Evolutionary conservation across 2,797 vertebrate genomes (phyloP).

Genomic region (Phataginus tricuspis): DNA sequence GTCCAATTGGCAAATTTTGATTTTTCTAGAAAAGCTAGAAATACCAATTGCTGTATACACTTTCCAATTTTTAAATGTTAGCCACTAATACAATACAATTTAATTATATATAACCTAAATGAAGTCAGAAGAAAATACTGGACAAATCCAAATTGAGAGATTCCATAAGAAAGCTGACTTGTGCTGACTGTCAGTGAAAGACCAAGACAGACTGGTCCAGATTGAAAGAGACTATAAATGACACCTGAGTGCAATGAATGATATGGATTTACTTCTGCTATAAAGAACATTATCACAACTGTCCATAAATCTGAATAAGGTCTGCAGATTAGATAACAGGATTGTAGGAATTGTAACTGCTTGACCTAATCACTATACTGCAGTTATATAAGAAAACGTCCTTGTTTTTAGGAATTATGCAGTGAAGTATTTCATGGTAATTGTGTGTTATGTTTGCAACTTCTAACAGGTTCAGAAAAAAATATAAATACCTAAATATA

Average conservation of each 20-base stretch:
- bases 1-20: background rate
- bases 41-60: background rate
- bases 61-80: conserved; percentile 18
- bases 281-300: background rate
- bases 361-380: background rate
- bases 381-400: background rate
- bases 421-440: background rate
- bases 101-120: background rate
- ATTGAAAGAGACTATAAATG: background rate
- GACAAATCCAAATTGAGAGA: conserved; percentile 5
- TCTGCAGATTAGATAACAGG: background rate
- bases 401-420: background rate
- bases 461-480: background rate
- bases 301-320: background rate
- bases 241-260: background rate
- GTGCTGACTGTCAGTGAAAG: background rate
- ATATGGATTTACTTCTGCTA: background rate
- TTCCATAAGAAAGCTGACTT: background rate
- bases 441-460: background rate
- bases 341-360: background rate
- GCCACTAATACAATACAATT: conserved; percentile 9
- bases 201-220: background rate
- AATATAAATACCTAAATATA: background rate
- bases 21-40: conserved; percentile 24
- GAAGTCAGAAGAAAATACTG: background rate